Conservation (phyloP, 1,140 invertebrate genomes). For the Eriocheir sinensis region DNA sequence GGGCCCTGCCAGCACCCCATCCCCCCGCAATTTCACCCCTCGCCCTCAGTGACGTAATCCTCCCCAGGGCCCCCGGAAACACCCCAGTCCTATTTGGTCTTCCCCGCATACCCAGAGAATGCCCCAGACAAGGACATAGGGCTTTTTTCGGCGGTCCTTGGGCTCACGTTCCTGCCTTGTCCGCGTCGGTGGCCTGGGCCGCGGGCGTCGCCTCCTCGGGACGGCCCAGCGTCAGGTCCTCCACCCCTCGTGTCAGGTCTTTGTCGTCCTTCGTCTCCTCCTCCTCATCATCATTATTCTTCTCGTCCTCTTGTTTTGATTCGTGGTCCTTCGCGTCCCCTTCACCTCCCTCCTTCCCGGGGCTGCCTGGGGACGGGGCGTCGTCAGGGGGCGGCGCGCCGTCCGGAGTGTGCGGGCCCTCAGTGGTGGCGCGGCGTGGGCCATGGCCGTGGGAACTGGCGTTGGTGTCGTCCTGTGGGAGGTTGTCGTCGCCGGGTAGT, state of each 20-base stretch:
- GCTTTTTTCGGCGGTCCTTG: not conserved
- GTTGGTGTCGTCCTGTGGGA: not conserved
- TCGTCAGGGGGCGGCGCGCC: not conserved
- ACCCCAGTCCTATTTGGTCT: too few species aligned
- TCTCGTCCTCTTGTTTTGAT: not conserved
- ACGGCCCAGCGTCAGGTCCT: not conserved
- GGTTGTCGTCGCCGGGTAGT: not conserved
- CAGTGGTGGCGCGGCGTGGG: not conserved
- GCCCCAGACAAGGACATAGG: too few species aligned
- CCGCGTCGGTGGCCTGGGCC: not conserved
- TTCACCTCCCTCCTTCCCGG: not conserved
- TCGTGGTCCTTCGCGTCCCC: not conserved
- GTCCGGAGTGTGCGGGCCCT: not conserved
- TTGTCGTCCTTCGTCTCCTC: not conserved
- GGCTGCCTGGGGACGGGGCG: not conserved
- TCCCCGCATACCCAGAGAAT: too few species aligned
- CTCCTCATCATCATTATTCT: not conserved
- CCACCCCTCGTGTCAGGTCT: not conserved
- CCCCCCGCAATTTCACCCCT: too few species aligned
- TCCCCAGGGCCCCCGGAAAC: too few species aligned
- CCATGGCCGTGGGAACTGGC: too few species aligned
- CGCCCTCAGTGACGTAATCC: too few species aligned
- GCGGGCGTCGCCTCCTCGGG: not conserved
- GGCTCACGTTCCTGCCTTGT: not conserved
- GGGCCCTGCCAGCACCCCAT: too few species aligned